These are phyloP conservation scores for Tetramorium alpestre DNA, from an alignment of 1,140 invertebrate genomes.

Conservation along the genomic window DNA sequence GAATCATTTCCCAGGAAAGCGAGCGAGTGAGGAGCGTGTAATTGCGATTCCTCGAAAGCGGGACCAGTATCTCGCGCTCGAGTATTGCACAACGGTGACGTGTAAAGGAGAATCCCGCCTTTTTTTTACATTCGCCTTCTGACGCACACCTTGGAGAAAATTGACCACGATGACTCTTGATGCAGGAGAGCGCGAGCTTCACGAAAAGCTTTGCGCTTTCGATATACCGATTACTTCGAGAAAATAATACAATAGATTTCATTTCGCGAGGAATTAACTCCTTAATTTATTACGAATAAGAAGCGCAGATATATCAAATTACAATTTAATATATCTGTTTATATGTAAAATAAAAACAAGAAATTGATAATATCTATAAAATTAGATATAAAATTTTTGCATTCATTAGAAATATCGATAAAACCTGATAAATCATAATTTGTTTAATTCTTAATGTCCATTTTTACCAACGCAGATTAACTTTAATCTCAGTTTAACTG, in stretches of 20 bases:
- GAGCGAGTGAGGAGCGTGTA: slow-evolving; percentile 35
- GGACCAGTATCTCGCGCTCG: neutral
- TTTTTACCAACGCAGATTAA: no score
- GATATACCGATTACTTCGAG: neutral
- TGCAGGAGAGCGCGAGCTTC: neutral
- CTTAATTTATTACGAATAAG: neutral
- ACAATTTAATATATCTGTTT: no score
- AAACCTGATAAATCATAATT: no score
- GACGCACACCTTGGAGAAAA: neutral
- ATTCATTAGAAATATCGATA: no score
- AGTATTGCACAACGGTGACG: slow-evolving; percentile 47
- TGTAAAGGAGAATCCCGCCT: neutral
- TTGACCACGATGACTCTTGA: neutral
- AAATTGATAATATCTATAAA: no score
- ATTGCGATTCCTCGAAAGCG: slow-evolving; percentile 62
- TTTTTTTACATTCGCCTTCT: slow-evolving; percentile 18
- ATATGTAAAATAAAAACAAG: no score
- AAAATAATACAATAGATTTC: slow-evolving; percentile 17
- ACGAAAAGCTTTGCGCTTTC: neutral
- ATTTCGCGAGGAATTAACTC: neutral
- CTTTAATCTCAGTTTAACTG: no score
- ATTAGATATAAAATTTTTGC: no score
- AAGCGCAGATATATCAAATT: neutral
- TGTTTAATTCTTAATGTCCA: no score
- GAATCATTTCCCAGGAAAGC: slow-evolving; percentile 39